phyloP scores from a whole-genome alignment of 2,113 vertebrate species.

The Recurvirostra avosetta region DNA sequence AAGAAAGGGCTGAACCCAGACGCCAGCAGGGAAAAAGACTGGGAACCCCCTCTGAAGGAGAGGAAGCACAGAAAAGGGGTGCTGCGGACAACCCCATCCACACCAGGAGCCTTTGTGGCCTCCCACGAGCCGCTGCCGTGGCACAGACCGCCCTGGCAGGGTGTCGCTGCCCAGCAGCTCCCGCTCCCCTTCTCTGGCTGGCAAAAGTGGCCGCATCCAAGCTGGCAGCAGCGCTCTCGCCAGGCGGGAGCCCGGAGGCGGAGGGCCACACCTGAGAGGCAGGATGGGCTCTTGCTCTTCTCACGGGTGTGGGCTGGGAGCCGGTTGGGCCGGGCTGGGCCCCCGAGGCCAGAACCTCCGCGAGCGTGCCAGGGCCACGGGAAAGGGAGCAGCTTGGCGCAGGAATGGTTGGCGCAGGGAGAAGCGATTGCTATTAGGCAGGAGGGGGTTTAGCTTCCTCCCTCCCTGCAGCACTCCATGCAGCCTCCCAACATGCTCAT shows the following conservation, averaged over 20 bases:
- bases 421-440: not conserved
- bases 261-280: slow-evolving; percentile 54
- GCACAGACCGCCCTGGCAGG: not conserved
- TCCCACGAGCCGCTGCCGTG: not conserved
- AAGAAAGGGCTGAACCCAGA: not conserved
- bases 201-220: not conserved
- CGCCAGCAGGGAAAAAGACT: not conserved
- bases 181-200: not conserved
- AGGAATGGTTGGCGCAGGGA: not conserved
- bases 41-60: not conserved
- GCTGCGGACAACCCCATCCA: accelerated
- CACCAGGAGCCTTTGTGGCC: not conserved
- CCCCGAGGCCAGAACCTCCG: slow-evolving; percentile 17
- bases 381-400: not conserved
- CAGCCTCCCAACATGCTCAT: not conserved
- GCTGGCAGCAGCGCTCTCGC: not conserved
- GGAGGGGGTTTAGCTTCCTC: not conserved
- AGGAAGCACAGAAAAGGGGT: not conserved
- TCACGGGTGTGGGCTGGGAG: slow-evolving; percentile 54
- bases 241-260: not conserved
- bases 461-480: accelerated
- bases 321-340: slow-evolving; percentile 13
- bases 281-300: slow-evolving; percentile 15
- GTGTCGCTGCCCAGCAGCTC: not conserved
- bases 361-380: slow-evolving; percentile 1